A percentile compares a stretch with the other conserved stretches of the same genome.
Evolutionary conservation across 1,140 invertebrate species (phyloP).

Genomic region (Ganaspis sp.): DNA sequence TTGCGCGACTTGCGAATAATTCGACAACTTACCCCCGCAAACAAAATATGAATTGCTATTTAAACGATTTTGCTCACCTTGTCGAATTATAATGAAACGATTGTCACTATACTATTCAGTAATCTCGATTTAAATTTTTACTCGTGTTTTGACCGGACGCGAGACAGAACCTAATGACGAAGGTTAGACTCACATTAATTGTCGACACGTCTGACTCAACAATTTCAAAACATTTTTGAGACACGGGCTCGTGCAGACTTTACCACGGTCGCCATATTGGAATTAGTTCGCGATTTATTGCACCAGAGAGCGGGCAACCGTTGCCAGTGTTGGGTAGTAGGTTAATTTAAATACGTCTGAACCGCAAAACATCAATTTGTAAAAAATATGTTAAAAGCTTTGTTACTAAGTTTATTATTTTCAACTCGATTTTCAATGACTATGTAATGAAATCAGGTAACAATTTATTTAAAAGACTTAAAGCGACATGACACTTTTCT

Average conservation of each 20-base stretch:
- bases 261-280: conserved; percentile 19
- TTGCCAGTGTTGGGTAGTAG: not conserved
- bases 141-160: not conserved
- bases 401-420: too few relatives aligned
- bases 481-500: too few relatives aligned
- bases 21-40: not conserved
- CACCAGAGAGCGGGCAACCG: not conserved
- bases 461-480: too few relatives aligned
- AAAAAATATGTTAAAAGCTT: too few relatives aligned
- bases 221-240: conserved; percentile 24
- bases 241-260: conserved; percentile 20
- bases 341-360: too few relatives aligned
- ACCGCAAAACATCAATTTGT: too few relatives aligned
- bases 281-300: not conserved
- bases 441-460: too few relatives aligned
- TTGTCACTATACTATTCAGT: not conserved
- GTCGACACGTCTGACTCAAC: not conserved
- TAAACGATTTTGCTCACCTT: not conserved
- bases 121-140: not conserved
- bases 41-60: not conserved
- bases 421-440: too few relatives aligned
- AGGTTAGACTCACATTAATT: not conserved
- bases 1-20: not conserved
- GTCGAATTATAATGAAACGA: not conserved
- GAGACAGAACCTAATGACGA: not conserved